Evolutionary conservation across 2,797 vertebrate genomes (phyloP), one percentile per base, ranked within the genome.

Genomic region (Catharus ustulatus): DNA sequence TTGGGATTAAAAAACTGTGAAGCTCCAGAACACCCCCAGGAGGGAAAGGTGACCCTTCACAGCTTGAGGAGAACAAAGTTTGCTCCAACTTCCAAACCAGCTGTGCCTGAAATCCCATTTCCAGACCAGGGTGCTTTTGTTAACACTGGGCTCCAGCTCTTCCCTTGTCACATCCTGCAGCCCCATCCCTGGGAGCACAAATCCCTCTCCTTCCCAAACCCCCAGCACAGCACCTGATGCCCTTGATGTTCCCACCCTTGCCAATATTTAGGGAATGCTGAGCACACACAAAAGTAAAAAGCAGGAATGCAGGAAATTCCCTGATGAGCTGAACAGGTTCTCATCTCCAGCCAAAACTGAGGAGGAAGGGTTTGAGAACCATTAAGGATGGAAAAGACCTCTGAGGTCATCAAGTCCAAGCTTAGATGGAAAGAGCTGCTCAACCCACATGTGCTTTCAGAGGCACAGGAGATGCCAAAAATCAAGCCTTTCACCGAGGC

Each of bases 391-490:
- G 64, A 34, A 46, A 83, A 64, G 20, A 38, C 3, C 51, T 27
- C 30, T 0, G 0, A 71, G 64, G 20, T 45, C 10, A 45, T 6
- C 23, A 19, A 51, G 15, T 6, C 43, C 45, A 40, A 0, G 14
- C 45, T 64, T 0, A 15, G 43, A 57, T 13, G 32, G 58, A 20
- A 74, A 30, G 34, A 78, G 62, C 46, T 17, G n/a, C 67, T 68
- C 43, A 4, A 30, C 1, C n/a, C 64, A 14, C 21, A 1, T 0
- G 0, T 11, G 49, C 45, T 34, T 16, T 11, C 32, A 63, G 52
- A 80, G 18, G 13, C 17, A 16, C 18, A 4, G 2, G 17, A 69
- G 19, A 36, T 9, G 15, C 1, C 69, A 54, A 49, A 71, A 80
- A 26, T 1, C 24, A 5, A 38, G 4, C 6, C 45, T 57, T 38